A percentile compares a stretch with the other conserved stretches of the same genome.
Conservation (phyloP, 2,888 invertebrate genomes). For the Boloria euphrosyne region DNA sequence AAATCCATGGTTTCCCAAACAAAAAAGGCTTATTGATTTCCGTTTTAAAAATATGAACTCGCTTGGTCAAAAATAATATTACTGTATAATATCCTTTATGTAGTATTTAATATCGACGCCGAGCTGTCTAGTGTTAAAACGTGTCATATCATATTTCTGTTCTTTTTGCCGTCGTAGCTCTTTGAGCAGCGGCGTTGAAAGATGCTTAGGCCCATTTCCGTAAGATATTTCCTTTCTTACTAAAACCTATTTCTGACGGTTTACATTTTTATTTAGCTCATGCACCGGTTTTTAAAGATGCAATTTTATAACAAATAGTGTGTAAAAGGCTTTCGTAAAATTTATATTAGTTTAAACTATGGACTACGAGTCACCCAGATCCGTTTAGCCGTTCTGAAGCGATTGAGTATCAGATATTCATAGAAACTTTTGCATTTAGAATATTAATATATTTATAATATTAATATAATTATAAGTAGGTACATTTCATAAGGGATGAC, state of each 20-base stretch:
- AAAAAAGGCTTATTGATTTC: no score
- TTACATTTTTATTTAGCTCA: not conserved
- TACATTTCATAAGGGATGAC: no score
- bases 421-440: no score
- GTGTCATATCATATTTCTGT: conserved; percentile 14
- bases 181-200: conserved; percentile 6
- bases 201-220: conserved; percentile 16
- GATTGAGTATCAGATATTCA: no score
- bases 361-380: no score
- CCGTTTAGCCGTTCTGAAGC: no score
- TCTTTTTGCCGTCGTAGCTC: conserved; percentile 10
- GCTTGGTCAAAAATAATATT: not conserved
- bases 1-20: no score
- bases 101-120: conserved; percentile 5
- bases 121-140: conserved; percentile 13
- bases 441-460: no score
- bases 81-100: not conserved
- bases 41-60: no score
- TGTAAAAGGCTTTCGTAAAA: no score
- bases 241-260: not conserved
- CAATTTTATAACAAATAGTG: not conserved
- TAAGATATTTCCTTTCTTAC: conserved; percentile 6
- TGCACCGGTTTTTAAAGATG: not conserved
- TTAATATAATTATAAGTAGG: no score
- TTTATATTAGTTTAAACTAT: no score